These are phyloP conservation scores for Melitaea cinxia DNA, from an alignment of 1,140 invertebrate genomes.

Conservation along the genomic window DNA sequence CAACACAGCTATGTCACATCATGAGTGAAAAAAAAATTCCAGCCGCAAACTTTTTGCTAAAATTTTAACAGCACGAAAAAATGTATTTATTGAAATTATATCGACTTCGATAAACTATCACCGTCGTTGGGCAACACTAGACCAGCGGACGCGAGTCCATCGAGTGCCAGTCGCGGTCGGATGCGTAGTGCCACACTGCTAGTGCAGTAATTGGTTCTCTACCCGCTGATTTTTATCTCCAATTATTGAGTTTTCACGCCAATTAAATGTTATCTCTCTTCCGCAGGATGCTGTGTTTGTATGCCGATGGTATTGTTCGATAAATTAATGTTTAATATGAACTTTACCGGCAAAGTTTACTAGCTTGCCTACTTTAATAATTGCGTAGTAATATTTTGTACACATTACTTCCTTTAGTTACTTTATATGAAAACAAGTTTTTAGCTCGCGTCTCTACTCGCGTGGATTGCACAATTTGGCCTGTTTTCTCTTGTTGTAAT, in stretches of 20 bases:
- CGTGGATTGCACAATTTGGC: too few relatives aligned
- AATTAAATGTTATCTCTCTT: slow-evolving; percentile 78
- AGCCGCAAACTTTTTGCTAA: too few relatives aligned
- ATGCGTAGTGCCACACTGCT: slow-evolving; percentile 62
- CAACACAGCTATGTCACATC: too few relatives aligned
- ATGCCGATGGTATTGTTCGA: slow-evolving; percentile 54
- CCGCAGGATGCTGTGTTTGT: slow-evolving; percentile 63
- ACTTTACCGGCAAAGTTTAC: slow-evolving; percentile 10
- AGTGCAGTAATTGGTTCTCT: slow-evolving; percentile 71
- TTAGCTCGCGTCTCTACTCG: too few relatives aligned
- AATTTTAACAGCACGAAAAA: too few relatives aligned
- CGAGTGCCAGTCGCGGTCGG: slow-evolving; percentile 51
- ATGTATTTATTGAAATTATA: background rate
- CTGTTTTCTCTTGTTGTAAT: too few relatives aligned
- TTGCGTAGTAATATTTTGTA: background rate
- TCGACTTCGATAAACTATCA: slow-evolving; percentile 37
- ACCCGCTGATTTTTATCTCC: slow-evolving; percentile 76
- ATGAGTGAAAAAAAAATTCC: too few relatives aligned
- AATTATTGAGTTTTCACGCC: slow-evolving; percentile 80
- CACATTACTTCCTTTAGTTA: background rate
- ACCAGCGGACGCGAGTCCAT: slow-evolving; percentile 34
- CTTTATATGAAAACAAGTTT: too few relatives aligned
- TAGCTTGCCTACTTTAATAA: slow-evolving; percentile 3
- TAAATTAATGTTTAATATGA: slow-evolving; percentile 35
- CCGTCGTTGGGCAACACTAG: slow-evolving; percentile 38